Conservation (phyloP, 2,888 invertebrate genomes). For the Crematogaster levior region DNA sequence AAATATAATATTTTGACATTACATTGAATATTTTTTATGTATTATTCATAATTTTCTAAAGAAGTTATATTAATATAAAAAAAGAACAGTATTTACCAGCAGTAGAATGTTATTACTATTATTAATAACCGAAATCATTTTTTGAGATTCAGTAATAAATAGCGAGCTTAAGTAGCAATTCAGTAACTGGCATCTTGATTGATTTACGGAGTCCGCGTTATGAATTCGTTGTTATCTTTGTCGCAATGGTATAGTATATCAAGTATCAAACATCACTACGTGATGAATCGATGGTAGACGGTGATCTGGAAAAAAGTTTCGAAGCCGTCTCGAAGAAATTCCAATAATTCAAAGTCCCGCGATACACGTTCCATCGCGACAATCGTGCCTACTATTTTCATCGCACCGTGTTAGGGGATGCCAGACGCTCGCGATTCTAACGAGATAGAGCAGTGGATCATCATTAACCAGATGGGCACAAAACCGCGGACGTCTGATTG, state of each 20-base stretch:
- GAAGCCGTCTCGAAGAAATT: conserved; percentile 57
- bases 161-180: not conserved
- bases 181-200: not conserved
- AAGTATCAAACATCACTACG: conserved; percentile 23
- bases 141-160: too few species aligned
- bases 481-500: conserved; percentile 83
- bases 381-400: conserved; percentile 68
- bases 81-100: not conserved
- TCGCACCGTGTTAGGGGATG: conserved; percentile 58
- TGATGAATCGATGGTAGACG: conserved; percentile 50
- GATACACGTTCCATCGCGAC: conserved; percentile 33
- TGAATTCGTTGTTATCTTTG: conserved; percentile 9
- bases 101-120: not conserved
- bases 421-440: conserved; percentile 70
- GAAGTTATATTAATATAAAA: not conserved
- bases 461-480: conserved; percentile 82
- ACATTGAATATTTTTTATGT: not conserved
- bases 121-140: not conserved
- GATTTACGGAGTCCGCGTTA: not conserved
- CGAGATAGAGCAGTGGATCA: conserved; percentile 84
- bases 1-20: not conserved
- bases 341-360: conserved; percentile 43
- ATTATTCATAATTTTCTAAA: not conserved
- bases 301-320: conserved; percentile 49
- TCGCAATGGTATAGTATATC: not conserved